phyloP scores from a whole-genome alignment of 2,797 vertebrate genomes.

The Phylloscopus collybita region DNA sequence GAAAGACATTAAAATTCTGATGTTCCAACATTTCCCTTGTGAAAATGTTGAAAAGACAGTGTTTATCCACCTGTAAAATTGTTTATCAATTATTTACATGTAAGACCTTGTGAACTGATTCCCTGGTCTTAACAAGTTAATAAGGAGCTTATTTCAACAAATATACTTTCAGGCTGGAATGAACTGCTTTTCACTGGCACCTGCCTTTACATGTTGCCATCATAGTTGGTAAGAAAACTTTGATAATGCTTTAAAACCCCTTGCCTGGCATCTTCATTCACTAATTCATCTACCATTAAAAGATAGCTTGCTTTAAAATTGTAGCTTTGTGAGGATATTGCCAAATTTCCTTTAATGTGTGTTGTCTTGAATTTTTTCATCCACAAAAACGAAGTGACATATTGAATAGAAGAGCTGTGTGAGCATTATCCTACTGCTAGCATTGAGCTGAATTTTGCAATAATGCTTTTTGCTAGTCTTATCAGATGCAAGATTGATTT shows the following conservation, averaged over 20 bases:
- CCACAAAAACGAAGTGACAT: background rate
- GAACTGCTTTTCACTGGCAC: background rate
- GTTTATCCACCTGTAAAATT: constrained; percentile 27
- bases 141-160: constrained; percentile 35
- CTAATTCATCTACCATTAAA: background rate
- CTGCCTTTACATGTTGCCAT: background rate
- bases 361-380: background rate
- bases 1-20: background rate
- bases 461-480: background rate
- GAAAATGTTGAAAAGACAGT: constrained; percentile 5
- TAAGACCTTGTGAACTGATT: background rate
- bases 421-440: background rate
- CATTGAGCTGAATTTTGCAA: background rate
- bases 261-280: background rate
- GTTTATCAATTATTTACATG: constrained; percentile 22
- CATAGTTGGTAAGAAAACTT: background rate
- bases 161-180: background rate
- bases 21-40: background rate
- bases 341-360: background rate
- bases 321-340: background rate
- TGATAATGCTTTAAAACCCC: background rate
- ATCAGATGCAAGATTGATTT: constrained; percentile 47
- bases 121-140: constrained; percentile 36
- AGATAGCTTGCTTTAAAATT: background rate
- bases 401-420: background rate